Evolutionary conservation across 1,140 invertebrate genomes (phyloP).

Genomic region (Tetramorium simillimum): DNA sequence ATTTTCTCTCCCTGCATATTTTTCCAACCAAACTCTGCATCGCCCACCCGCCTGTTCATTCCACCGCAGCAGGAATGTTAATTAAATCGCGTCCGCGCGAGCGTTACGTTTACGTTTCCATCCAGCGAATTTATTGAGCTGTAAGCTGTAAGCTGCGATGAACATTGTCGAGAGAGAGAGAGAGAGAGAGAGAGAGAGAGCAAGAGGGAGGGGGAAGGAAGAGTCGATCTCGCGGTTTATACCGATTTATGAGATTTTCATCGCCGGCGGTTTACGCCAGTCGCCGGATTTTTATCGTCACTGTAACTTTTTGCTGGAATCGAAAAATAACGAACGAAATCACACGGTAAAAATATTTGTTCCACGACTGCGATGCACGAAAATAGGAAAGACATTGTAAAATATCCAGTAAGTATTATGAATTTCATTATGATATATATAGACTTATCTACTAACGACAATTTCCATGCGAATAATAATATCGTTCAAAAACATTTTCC

Average conservation of each 20-base stretch:
- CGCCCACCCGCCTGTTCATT: conserved; percentile 10
- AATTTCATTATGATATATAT: neutral
- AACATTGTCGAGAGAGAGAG: conserved; percentile 12
- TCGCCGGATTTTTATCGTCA: conserved; percentile 23
- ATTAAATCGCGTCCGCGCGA: conserved; percentile 54
- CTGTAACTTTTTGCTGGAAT: neutral
- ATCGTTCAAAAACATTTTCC: neutral
- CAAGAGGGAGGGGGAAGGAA: neutral
- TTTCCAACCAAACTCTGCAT: conserved; percentile 27
- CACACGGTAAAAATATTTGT: conserved; percentile 10
- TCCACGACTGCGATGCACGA: neutral
- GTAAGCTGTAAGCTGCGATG: conserved; percentile 15
- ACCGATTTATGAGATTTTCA: conserved; percentile 44
- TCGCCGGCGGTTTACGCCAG: conserved; percentile 13
- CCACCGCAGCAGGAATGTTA: conserved; percentile 53
- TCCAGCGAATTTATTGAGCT: conserved; percentile 43
- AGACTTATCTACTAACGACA: neutral
- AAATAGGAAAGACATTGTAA: neutral
- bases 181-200: neutral
- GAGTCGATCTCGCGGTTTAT: conserved; percentile 10
- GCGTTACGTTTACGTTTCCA: conserved; percentile 56
- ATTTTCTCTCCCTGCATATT: conserved; percentile 40
- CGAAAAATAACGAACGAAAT: conserved; percentile 17
- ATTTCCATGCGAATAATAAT: neutral
- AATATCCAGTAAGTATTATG: conserved; percentile 1